These are phyloP conservation scores for Peromyscus nudipes DNA, from an alignment of 2,797 vertebrate species.

Conservation along the genomic window DNA sequence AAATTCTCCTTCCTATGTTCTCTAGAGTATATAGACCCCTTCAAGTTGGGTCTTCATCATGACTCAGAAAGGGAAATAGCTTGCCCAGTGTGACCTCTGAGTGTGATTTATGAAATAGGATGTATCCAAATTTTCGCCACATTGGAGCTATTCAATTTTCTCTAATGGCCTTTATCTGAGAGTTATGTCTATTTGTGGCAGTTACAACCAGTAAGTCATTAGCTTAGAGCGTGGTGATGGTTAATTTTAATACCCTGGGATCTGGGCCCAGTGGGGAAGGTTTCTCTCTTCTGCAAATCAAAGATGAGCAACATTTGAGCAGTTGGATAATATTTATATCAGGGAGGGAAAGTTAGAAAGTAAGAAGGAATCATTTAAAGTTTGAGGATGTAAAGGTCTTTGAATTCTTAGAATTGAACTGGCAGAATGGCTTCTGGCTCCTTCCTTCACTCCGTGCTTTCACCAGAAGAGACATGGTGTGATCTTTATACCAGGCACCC, in stretches of 20 bases:
- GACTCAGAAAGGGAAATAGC: constrained; percentile 78
- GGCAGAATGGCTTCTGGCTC: background rate
- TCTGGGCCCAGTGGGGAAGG: constrained; percentile 76
- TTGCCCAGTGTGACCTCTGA: constrained; percentile 70
- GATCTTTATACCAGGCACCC: background rate
- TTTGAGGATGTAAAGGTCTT: constrained; percentile 18
- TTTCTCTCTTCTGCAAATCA: constrained; percentile 69
- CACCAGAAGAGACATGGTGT: background rate
- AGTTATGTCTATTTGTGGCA: constrained; percentile 84
- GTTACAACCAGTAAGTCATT: constrained; percentile 84
- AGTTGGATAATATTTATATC: constrained; percentile 72
- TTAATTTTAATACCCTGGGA: constrained; percentile 83
- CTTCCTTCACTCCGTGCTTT: background rate
- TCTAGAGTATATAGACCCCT: constrained; percentile 51
- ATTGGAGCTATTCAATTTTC: constrained; percentile 87
- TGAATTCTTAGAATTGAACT: constrained; percentile 9
- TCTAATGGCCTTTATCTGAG: constrained; percentile 88
- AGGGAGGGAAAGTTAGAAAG: constrained; percentile 61
- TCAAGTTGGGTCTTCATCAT: constrained; percentile 61
- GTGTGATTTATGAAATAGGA: constrained; percentile 83
- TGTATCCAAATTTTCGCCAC: constrained; percentile 85
- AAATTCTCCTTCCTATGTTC: background rate
- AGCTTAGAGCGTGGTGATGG: constrained; percentile 80
- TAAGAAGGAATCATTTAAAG: constrained; percentile 65
- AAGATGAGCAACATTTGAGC: constrained; percentile 55